Conservation (phyloP, 2,113 vertebrate species). For the Taurulus bubalis region DNA sequence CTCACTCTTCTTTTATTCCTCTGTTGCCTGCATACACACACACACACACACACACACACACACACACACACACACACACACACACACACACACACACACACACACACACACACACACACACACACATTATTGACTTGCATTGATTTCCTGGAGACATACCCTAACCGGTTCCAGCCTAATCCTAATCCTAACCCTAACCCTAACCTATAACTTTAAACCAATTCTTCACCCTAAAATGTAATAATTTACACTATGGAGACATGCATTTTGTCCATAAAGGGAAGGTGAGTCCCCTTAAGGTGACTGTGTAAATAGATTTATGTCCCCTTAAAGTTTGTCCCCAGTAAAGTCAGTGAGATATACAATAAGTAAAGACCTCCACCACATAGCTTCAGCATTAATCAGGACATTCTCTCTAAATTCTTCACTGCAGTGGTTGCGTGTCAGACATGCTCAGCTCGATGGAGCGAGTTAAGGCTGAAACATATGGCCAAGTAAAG, state of each 20-base stretch:
- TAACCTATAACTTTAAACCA: not conserved
- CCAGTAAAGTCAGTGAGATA: not conserved
- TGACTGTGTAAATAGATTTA: not conserved
- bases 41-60: constrained; percentile 3
- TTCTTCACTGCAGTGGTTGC: not conserved
- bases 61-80: no score
- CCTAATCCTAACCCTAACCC: not conserved
- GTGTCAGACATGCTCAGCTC: constrained; percentile 35
- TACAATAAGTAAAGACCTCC: constrained; percentile 23
- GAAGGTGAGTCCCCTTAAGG: not conserved
- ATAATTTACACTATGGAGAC: not conserved
- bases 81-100: no score
- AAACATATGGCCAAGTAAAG: constrained; percentile 61
- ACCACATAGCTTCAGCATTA: constrained; percentile 11
- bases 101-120: no score
- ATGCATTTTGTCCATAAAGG: not conserved
- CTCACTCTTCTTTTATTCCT: constrained; percentile 12
- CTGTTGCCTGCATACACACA: not conserved
- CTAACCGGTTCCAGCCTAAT: not conserved
- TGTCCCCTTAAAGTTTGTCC: not conserved
- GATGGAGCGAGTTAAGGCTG: constrained; percentile 32
- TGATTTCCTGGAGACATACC: not conserved
- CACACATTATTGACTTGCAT: not conserved
- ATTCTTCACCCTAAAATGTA: not conserved
- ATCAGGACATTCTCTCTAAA: constrained; percentile 6